Conservation (phyloP, 2,888 invertebrate species). For the Cantharis lateralis region DNA sequence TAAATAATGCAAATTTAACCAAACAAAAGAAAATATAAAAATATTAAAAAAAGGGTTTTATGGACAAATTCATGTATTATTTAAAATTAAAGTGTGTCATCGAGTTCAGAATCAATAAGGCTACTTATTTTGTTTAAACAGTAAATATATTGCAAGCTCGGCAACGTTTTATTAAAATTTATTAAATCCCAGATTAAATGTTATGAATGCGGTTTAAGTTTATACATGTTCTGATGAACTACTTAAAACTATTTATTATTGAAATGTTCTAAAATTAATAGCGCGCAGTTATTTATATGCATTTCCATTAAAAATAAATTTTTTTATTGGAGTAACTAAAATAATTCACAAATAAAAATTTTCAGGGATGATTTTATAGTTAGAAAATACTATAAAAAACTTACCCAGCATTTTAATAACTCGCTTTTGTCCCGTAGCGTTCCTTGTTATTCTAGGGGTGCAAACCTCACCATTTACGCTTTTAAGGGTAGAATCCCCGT, state of each 20-base stretch:
- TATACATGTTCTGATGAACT: not conserved
- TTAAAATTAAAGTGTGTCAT: not conserved
- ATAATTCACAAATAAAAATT: not conserved
- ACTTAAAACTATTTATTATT: not conserved
- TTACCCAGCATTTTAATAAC: conserved; percentile 83
- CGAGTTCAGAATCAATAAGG: not conserved
- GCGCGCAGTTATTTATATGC: not conserved
- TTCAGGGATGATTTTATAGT: not conserved
- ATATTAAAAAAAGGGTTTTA: not conserved
- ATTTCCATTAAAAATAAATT: too few species aligned
- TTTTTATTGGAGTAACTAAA: not conserved
- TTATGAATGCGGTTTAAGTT: not conserved
- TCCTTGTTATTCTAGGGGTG: conserved; percentile 38
- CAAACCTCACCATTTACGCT: conserved; percentile 5
- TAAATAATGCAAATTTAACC: too few species aligned
- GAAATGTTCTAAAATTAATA: too few species aligned
- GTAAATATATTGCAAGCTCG: not conserved
- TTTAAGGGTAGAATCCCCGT: conserved; percentile 6
- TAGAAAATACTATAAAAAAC: conserved; percentile 42
- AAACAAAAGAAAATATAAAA: not conserved
- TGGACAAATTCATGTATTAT: not conserved
- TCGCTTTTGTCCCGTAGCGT: conserved; percentile 52
- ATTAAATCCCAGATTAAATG: not conserved
- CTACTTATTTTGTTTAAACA: not conserved
- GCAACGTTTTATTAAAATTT: not conserved